Evolutionary conservation across 2,113 vertebrate genomes (phyloP), one percentile per base, ranked within the genome.

Genomic region (Lepus americanus): DNA sequence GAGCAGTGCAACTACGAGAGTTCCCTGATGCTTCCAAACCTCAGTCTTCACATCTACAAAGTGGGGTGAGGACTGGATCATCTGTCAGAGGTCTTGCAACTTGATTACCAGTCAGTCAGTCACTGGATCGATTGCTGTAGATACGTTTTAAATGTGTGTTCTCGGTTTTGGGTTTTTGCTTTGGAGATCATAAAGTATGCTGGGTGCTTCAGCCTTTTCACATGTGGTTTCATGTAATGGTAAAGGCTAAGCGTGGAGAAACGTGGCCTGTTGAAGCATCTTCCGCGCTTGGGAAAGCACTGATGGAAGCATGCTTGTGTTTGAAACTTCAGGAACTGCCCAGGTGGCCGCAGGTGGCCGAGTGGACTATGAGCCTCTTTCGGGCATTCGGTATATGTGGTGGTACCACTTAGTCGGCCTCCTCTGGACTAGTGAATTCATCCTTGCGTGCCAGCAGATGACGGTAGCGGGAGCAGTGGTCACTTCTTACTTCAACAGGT

Each of bases 341-440:
- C 97, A 96, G 23, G 96, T 98, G 29, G 97, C 96, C 19, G 92
- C 97, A 73, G 97, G 93, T 22, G 98, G 98, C 92, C 98, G 96
- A 55, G 98, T 99, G 76, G 98, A 98, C 44, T 99, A 99, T 86
- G 96, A 96, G 95, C 95, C 98, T 79, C 90, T 98, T 27, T 95
- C 74, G 10, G 98, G 98, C 90, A 97, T 99, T 95, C 98, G 95
- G 87, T 98, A 98, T 86, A 97, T 98, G 98, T 98, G 98, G 90
- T 99, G 98, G 98, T 99, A 99, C 94, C 98, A 99, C 95, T 96
- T 99, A 13, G 1, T 98, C 70, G 98, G 98, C 89, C 98, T 99
- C 72, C 80, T 99, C 90, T 99, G 98, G 98, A 99, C 98, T 25
- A 99, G 98, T 20, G 98, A 99, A 90, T 98, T 99, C 98, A 98